Evolutionary conservation across 2,797 vertebrate species (phyloP), one percentile per base, ranked within the genome.

Genomic region (Syndactyla subalaris): DNA sequence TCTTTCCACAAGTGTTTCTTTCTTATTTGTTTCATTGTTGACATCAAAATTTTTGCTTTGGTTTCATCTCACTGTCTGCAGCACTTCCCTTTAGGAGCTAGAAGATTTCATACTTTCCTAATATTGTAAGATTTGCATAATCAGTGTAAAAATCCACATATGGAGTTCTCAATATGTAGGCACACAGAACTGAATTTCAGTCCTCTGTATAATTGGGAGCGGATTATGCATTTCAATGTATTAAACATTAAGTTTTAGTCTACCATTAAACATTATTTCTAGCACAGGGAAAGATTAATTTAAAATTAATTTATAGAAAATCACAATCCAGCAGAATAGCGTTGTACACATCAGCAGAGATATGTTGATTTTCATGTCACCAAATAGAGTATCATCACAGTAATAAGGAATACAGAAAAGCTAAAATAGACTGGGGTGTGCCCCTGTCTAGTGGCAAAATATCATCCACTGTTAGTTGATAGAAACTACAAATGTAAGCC

Each of bases 251-350:
- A n/a, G n/a, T 84, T 73, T 75, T 36, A 34, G 2, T 62, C 22
- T 88, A 10, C 14, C 8, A 66, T 34, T 91, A 30, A 57, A 2
- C 6, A 59, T 24, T 27, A 76, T 51, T 80, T 71, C 62, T 79
- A 71, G 75, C 41, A 57, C 7, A 38, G 36, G 36, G 77, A 77
- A 74, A 68, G 48, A 51, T 90, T 68, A 59, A 82, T 74, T 70
- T 91, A 45, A 93, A 93, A 86, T 48, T 54, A 82, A 85, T 92
- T 92, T 39, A n/a, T 80, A 55, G 72, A 87, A 71, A 43, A 38
- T 71, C 39, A 22, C 13, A 59, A 81, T 20, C 80, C 58, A 48
- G 38, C 41, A 70, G 57, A 77, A 70, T 20, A 76, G 49, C 75
- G 22, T 43, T 9, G 0, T 66, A 46, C n/a, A 39, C 61, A 34